phyloP scores from a whole-genome alignment of 2,888 invertebrate species.

The Pammene fasciana region DNA sequence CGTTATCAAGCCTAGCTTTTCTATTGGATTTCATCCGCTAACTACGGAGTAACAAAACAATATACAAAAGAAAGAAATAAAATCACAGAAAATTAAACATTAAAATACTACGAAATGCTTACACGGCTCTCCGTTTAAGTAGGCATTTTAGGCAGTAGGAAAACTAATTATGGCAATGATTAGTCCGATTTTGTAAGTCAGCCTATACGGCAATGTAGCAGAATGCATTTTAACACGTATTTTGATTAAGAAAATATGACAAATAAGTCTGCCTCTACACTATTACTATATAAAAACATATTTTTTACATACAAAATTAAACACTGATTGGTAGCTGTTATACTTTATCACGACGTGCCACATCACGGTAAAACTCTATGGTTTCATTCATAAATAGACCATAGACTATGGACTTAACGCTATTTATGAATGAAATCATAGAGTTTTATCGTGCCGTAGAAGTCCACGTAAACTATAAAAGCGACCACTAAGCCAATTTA shows the following conservation, averaged over 20 bases:
- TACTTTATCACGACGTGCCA: too few relatives aligned
- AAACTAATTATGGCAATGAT: slow-evolving; percentile 73
- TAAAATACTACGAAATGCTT: slow-evolving; percentile 58
- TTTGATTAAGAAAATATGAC: neutral
- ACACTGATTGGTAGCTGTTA: too few relatives aligned
- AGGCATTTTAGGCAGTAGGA: slow-evolving; percentile 64
- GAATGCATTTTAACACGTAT: neutral
- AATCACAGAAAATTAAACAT: slow-evolving; percentile 78
- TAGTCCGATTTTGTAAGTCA: slow-evolving; percentile 62
- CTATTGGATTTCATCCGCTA: slow-evolving; percentile 75
- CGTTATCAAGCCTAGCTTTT: slow-evolving; percentile 64
- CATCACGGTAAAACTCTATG: too few relatives aligned
- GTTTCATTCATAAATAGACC: too few relatives aligned
- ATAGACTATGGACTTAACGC: too few relatives aligned
- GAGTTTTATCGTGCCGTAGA: too few relatives aligned
- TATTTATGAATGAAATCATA: too few relatives aligned
- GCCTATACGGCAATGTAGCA: neutral
- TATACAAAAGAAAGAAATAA: slow-evolving; percentile 62
- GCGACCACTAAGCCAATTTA: slow-evolving; percentile 20
- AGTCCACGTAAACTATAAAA: too few relatives aligned
- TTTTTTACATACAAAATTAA: too few relatives aligned
- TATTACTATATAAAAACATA: neutral
- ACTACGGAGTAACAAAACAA: slow-evolving; percentile 63
- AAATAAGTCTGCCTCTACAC: neutral
- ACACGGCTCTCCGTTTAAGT: slow-evolving; percentile 58